phyloP scores from a whole-genome alignment of 2,113 vertebrate species.

The Burhinus oedicnemus region DNA sequence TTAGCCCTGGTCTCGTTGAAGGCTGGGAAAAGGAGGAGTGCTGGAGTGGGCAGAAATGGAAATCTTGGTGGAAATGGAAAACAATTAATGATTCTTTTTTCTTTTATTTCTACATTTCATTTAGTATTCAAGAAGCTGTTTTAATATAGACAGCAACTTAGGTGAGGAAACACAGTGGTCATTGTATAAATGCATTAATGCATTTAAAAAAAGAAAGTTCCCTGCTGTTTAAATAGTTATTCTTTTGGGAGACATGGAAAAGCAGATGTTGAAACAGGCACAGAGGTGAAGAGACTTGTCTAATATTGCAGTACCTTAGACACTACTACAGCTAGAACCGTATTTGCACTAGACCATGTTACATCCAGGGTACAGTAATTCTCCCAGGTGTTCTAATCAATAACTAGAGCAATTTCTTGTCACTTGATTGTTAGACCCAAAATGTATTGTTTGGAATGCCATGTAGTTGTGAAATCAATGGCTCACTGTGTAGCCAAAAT shows the following conservation, averaged over 20 bases:
- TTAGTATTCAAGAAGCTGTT: not conserved
- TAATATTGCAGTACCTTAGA: accelerated
- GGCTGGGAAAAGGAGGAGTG: not conserved
- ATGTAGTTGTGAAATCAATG: not conserved
- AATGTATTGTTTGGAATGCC: not conserved
- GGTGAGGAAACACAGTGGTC: not conserved
- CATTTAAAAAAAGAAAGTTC: not conserved
- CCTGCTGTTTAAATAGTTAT: not conserved
- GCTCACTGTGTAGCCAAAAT: accelerated
- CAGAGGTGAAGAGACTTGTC: not conserved
- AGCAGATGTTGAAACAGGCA: not conserved
- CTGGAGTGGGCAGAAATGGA: not conserved
- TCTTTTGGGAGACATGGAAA: not conserved
- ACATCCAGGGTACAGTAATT: not conserved
- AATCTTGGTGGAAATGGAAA: not conserved
- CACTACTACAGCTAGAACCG: not conserved
- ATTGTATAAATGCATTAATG: not conserved
- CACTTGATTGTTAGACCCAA: not conserved
- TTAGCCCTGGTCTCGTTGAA: not conserved
- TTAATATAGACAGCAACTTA: not conserved
- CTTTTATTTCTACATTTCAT: not conserved
- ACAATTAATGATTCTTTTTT: not conserved
- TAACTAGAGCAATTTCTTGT: not conserved
- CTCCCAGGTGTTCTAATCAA: not conserved
- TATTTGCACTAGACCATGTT: accelerated